phyloP scores from a whole-genome alignment of 2,888 invertebrate genomes.

The Heteromurus nitidus region DNA sequence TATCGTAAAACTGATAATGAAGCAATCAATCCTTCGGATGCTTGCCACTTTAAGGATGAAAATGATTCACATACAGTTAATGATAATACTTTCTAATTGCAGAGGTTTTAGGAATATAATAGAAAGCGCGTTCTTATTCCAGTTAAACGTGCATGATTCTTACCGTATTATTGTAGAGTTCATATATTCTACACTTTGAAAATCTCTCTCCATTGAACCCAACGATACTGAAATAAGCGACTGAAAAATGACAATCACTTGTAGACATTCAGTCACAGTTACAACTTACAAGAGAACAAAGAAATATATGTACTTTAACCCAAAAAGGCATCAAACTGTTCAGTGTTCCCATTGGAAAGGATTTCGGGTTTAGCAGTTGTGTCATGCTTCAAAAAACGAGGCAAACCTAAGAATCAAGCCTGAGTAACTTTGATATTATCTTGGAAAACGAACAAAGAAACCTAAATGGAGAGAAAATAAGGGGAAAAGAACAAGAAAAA shows the following conservation, averaged over 20 bases:
- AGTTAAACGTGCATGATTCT: no score
- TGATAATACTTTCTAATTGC: no score
- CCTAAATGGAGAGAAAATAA: constrained; percentile 28
- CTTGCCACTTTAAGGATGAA: no score
- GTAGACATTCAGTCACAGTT: constrained; percentile 12
- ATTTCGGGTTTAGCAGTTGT: constrained; percentile 17
- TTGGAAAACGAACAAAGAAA: constrained; percentile 1
- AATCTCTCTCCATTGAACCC: no score
- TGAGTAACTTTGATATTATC: constrained; percentile 34
- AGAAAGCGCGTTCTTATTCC: no score
- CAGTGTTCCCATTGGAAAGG: background rate
- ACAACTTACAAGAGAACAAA: background rate
- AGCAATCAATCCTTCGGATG: no score
- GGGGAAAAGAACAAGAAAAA: constrained; percentile 18
- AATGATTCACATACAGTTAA: no score
- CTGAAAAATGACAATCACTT: background rate
- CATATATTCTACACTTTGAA: no score
- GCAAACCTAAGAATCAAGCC: constrained; percentile 20
- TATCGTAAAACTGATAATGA: background rate
- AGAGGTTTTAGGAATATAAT: no score
- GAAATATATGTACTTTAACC: no score
- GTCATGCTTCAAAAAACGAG: constrained; percentile 41
- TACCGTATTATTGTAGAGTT: no score
- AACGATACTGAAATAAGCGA: no score
- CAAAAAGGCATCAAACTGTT: background rate